phyloP scores from a whole-genome alignment of 2,113 vertebrate genomes.

The Thunnus thynnus region DNA sequence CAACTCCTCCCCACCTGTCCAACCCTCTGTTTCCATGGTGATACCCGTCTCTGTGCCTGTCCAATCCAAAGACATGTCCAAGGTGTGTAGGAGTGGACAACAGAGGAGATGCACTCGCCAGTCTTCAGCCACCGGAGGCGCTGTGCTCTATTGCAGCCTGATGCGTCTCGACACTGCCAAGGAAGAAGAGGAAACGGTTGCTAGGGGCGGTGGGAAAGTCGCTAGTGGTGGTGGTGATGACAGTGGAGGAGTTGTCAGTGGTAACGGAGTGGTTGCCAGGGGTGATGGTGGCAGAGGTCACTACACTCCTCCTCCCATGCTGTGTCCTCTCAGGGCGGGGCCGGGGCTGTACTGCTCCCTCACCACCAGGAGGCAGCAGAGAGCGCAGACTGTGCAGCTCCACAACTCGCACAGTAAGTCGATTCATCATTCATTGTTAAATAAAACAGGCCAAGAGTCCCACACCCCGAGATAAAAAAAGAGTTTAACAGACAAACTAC shows the following conservation, averaged over 20 bases:
- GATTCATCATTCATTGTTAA: no score
- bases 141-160: constrained; percentile 56
- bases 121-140: not conserved
- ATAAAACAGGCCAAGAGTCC: no score
- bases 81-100: not conserved
- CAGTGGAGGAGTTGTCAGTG: not conserved
- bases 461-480: no score
- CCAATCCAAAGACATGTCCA: not conserved
- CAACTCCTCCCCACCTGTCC: not conserved
- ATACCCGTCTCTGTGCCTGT: constrained; percentile 53
- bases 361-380: constrained; percentile 34
- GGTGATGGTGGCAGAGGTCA: not conserved
- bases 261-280: not conserved
- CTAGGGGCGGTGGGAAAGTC: not conserved
- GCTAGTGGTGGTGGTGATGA: not conserved
- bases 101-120: not conserved
- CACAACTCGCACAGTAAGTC: constrained; percentile 36
- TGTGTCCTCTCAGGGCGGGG: constrained; percentile 58
- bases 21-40: constrained; percentile 22
- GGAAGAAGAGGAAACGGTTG: not conserved
- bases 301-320: constrained; percentile 66
- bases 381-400: constrained; percentile 15
- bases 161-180: not conserved
- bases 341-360: constrained; percentile 64
- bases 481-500: no score